A percentile compares a stretch with the other conserved stretches of the same genome.
Evolutionary conservation across 2,113 vertebrate genomes (phyloP).

Genomic region (Phalacrocorax pelagicus): DNA sequence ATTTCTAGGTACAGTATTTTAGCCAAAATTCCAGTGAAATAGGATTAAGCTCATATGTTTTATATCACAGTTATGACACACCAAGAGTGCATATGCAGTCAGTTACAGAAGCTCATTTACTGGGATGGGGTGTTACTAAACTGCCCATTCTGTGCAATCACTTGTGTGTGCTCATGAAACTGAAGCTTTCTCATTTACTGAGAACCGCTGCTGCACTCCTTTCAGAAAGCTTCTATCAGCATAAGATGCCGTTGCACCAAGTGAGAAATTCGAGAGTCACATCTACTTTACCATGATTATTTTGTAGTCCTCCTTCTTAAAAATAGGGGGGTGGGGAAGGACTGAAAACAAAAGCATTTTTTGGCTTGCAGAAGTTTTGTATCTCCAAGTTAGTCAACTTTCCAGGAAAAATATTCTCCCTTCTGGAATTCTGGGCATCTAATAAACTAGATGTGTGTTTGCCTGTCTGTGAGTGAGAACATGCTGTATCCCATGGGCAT

Average conservation of each 20-base stretch:
- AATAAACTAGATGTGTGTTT: background rate
- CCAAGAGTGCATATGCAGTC: background rate
- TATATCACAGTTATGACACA: background rate
- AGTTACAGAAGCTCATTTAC: background rate
- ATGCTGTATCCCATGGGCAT: background rate
- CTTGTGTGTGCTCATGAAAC: background rate
- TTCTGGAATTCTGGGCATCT: background rate
- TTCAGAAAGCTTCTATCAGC: background rate
- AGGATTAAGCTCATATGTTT: background rate
- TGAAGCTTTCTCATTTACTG: background rate
- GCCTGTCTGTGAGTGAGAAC: background rate
- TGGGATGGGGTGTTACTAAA: background rate
- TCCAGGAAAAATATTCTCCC: background rate
- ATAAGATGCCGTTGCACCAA: background rate
- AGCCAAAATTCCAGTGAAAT: background rate
- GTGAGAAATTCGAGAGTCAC: background rate
- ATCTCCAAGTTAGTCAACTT: background rate
- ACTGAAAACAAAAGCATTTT: fast-evolving
- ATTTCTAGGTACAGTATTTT: background rate
- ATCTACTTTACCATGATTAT: fast-evolving
- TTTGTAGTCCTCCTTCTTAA: background rate
- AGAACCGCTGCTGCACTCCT: background rate
- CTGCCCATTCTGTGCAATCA: background rate
- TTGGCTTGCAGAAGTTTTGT: background rate
- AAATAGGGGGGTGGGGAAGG: fast-evolving